These are phyloP conservation scores for Mythimna impura DNA, from an alignment of 2,888 invertebrate genomes.

Conservation along the genomic window DNA sequence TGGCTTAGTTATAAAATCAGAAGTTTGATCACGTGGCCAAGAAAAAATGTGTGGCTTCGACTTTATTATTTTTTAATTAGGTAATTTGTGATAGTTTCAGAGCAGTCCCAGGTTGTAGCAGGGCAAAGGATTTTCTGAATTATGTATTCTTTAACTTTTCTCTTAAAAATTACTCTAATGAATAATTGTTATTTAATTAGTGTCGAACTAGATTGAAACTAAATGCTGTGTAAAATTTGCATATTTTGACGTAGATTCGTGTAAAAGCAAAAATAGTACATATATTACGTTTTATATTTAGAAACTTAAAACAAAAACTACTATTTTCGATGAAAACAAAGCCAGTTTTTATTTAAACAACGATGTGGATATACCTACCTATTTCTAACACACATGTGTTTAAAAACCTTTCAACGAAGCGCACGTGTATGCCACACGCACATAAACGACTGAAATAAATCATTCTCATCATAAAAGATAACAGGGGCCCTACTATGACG, in stretches of 20 bases:
- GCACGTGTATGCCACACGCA: conserved; percentile 45
- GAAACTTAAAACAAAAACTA: neutral
- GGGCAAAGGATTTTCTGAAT: too few relatives aligned
- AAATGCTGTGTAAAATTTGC: neutral
- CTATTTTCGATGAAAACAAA: neutral
- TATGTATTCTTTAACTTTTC: too few relatives aligned
- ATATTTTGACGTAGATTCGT: neutral
- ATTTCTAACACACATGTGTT: conserved; percentile 15
- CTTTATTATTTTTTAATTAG: too few relatives aligned
- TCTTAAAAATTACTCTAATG: too few relatives aligned
- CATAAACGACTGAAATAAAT: conserved; percentile 61
- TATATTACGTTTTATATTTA: neutral
- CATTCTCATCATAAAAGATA: conserved; percentile 55
- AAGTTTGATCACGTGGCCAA: too few relatives aligned
- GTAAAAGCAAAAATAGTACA: neutral
- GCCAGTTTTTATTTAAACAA: neutral
- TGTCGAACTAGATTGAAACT: neutral
- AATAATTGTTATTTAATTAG: neutral
- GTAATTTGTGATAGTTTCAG: neutral
- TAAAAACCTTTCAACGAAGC: conserved; percentile 49
- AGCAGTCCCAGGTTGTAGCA: neutral
- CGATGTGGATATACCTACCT: neutral
- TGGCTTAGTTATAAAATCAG: too few relatives aligned
- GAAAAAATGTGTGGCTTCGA: too few relatives aligned
- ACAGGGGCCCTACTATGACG: too few relatives aligned